Percentiles rank a stretch among this genome's conserved stretches.
Conservation (phyloP, 2,888 invertebrate genomes). For the Drosophila tanythrix region DNA sequence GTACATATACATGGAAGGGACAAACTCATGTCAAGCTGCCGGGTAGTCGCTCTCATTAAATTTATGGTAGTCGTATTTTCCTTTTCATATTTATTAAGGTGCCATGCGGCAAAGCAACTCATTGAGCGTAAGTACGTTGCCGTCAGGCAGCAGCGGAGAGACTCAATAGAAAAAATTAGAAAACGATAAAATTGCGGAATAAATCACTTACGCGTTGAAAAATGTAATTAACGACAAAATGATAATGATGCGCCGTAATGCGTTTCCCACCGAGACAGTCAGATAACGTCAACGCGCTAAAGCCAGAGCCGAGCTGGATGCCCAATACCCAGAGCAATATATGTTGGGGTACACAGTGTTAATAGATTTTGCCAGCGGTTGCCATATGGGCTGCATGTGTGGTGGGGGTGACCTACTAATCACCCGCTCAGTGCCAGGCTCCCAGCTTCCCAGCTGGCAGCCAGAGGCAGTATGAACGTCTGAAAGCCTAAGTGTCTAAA, state of each 20-base stretch:
- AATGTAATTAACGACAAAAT: slow-evolving; percentile 81
- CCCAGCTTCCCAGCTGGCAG: slow-evolving; percentile 24
- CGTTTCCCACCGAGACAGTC: slow-evolving; percentile 53
- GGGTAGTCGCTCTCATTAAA: slow-evolving; percentile 50
- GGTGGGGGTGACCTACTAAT: slow-evolving; percentile 53
- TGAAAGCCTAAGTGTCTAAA: slow-evolving; percentile 34
- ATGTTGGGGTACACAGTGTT: slow-evolving; percentile 56
- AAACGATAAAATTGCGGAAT: slow-evolving; percentile 77
- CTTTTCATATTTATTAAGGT: slow-evolving; percentile 62
- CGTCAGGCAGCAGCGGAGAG: slow-evolving; percentile 13
- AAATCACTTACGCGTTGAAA: slow-evolving; percentile 75
- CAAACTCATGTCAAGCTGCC: slow-evolving; percentile 24
- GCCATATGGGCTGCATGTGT: slow-evolving; percentile 18
- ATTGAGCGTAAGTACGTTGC: slow-evolving; percentile 53
- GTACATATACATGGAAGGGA: slow-evolving; percentile 4
- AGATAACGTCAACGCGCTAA: slow-evolving; percentile 12
- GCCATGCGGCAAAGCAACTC: slow-evolving; percentile 54
- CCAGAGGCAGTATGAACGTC: slow-evolving; percentile 29
- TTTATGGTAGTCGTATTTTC: slow-evolving; percentile 46
- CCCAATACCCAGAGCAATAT: slow-evolving; percentile 36
- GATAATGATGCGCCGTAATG: slow-evolving; percentile 74
- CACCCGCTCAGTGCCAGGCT: slow-evolving; percentile 55
- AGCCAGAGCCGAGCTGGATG: background rate
- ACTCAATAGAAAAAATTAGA: slow-evolving; percentile 73
- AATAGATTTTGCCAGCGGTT: slow-evolving; percentile 59